Percentiles rank a stretch among this genome's conserved stretches.
phyloP scores from a whole-genome alignment of 2,888 invertebrate genomes.

The Hyposoter dolosus region DNA sequence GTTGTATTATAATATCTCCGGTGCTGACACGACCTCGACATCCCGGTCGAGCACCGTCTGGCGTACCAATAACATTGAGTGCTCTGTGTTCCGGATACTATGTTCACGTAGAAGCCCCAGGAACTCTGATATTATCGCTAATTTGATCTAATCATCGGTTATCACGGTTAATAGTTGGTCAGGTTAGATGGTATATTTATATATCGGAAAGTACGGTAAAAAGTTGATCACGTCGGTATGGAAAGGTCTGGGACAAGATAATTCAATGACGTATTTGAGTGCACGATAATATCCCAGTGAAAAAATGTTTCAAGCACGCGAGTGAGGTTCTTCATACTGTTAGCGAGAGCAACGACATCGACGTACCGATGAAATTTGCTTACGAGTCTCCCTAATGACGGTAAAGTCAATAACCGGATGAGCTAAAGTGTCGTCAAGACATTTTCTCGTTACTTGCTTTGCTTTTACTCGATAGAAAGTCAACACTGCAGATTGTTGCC shows the following conservation, averaged over 20 bases:
- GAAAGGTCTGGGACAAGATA: conserved; percentile 50
- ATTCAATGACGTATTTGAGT: conserved; percentile 61
- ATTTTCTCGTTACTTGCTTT: conserved; percentile 9
- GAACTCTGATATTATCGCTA: conserved; percentile 70
- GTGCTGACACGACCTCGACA: conserved; percentile 47
- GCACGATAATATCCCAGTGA: conserved; percentile 44
- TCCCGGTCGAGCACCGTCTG: conserved; percentile 66
- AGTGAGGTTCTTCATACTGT: conserved; percentile 19
- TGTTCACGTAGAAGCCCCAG: conserved; percentile 49
- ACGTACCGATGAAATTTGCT: conserved; percentile 13
- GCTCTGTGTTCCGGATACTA: conserved; percentile 67
- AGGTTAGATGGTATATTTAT: conserved; percentile 57
- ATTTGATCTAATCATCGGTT: conserved; percentile 77
- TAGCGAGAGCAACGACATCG: conserved; percentile 21
- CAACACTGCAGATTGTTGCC: not conserved
- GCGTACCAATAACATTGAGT: conserved; percentile 73
- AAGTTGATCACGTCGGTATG: conserved; percentile 53
- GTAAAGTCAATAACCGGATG: conserved; percentile 60
- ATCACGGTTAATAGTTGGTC: conserved; percentile 72
- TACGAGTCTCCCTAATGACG: conserved; percentile 35
- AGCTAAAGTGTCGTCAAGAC: conserved; percentile 30
- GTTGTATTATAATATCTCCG: conserved; percentile 36
- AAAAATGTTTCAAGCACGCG: conserved; percentile 40
- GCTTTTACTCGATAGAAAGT: not conserved
- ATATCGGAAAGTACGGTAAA: conserved; percentile 58